Evolutionary conservation across 2,113 vertebrate species (phyloP), one percentile per base, ranked within the genome.

Genomic region (Aspidoscelis tigris): DNA sequence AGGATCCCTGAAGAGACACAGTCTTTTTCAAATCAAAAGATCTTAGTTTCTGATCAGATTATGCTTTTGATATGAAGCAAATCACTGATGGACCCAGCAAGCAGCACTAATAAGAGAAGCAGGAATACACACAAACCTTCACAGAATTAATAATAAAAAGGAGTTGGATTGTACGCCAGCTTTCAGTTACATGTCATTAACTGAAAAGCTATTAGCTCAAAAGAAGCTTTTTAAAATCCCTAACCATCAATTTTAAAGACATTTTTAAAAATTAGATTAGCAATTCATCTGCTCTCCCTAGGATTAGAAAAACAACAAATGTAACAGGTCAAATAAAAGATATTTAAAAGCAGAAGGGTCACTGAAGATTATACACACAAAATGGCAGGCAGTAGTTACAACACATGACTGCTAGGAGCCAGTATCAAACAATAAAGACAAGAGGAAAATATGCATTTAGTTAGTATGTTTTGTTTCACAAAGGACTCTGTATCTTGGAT

Each of bases 11-110:
- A 33, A 33, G 33, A 33, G 33, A 33, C 33, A 33, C 33, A 33
- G 33, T 33, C 33, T 33, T 33, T 33, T 73, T 75, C 26, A 47
- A 82, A 75, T 26, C 74, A n/a, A 33, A 33, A 33, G 33, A 33
- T 33, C 41, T 64, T 18, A 20, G 44, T 44, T 55, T 33, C 72
- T 66, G 58, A 58, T 33, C 24, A 14, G 50, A 66, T 16, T 50
- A 18, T 66, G 55, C 39, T 41, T 72, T 74, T 66, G 3, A 16
- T 65, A 33, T 65, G 39, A 43, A 78, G 41, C 21, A 65, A 47
- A 83, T 70, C 53, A 89, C 72, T 84, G 68, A 73, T 78, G 76
- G 86, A 43, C 81, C 69, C 5, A 50, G 2, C 76, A 85, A 89
- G 85, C 85, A 89, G 81, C 21, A 84, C 12, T 20, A 82, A 7